A percentile compares a stretch with the other conserved stretches of the same genome.
Conservation (phyloP, 2,888 invertebrate genomes). For the Nysson spinosus region DNA sequence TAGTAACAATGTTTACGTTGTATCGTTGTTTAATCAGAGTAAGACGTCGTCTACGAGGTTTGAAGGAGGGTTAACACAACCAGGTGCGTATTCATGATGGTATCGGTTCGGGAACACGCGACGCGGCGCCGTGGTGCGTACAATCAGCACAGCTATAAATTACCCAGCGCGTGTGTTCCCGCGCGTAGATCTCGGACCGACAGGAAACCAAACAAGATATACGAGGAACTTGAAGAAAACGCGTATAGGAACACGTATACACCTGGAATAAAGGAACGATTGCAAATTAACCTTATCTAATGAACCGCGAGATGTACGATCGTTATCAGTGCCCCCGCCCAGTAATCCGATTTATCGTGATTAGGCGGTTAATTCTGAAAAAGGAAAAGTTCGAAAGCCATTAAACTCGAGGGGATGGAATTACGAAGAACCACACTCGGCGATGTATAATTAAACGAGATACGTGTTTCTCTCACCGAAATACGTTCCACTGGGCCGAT, state of each 20-base stretch:
- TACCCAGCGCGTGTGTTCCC: constrained; percentile 50
- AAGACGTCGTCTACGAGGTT: constrained; percentile 40
- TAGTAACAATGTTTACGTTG: constrained; percentile 45
- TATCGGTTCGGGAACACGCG: constrained; percentile 59
- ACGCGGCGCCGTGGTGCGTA: constrained; percentile 59
- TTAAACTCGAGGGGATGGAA: neutral
- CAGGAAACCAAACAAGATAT: constrained; percentile 43
- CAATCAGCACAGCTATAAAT: constrained; percentile 61
- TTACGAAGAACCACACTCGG: neutral
- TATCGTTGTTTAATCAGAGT: constrained; percentile 60
- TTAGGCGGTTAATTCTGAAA: no score
- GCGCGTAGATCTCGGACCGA: constrained; percentile 47
- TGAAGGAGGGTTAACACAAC: constrained; percentile 34
- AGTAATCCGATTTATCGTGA: no score
- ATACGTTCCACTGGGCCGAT: constrained; percentile 31
- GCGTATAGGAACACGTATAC: constrained; percentile 17
- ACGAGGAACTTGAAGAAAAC: constrained; percentile 11
- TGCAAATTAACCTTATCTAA: no score
- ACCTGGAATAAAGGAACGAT: no score
- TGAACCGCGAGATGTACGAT: no score
- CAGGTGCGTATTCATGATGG: constrained; percentile 62
- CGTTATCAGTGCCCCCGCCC: no score
- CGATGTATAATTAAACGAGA: constrained; percentile 4
- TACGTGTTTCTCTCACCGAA: constrained; percentile 6
- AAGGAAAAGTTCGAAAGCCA: neutral